Base-by-base conservation (phyloP, 2,888 invertebrate species). In the Orchesellides sinensis region DNA sequence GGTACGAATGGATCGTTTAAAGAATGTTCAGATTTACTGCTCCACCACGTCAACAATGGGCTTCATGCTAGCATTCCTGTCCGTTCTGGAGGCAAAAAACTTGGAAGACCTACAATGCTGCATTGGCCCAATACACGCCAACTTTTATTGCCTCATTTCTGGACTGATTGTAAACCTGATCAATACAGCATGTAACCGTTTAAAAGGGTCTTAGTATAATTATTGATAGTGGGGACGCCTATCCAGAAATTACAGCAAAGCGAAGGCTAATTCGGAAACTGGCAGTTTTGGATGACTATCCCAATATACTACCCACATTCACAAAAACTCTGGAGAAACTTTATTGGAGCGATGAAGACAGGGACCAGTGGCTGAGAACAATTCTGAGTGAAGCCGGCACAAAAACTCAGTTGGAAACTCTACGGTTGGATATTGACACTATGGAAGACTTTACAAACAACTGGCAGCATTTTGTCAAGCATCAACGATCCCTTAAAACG, bases 1-100 rank as follows among this genome's bases (percentile, higher is more conserved):
- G 5, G 25, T 75, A 19, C 75, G 65, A 0, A 17, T 75, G 19
- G n/a, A 75, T 4, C 19, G 54, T n/a, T 29, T 75, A 12, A 65
- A 17, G 40, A 32, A 19, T 40, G 23, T 75, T 5, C 49, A 75
- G 17, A 54, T 75, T 2, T 45, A 65, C 19, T 75, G 75, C 27
- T 52, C 75, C 1, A 75, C 75, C 32, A 75, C 75, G 0, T 75
- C 75, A 0, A 75, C 75, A 3, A 54, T 75, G 75, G 75, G 75
- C 14, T 75, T 21, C 56, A 27, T 75, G 19, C 54, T 75, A 4
- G 56, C 66, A 0, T 23, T 75, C 19, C 56, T 75, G 0, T 75
- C 75, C 1, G 65, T 27, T 14, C 19, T 75, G 12, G 65, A 75
- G 19, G 75, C 66, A 12, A 23, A 19, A n/a, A 54, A 54, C 21